phyloP scores from a whole-genome alignment of 2,888 invertebrate species.

The Caenorhabditis macrosperma region DNA sequence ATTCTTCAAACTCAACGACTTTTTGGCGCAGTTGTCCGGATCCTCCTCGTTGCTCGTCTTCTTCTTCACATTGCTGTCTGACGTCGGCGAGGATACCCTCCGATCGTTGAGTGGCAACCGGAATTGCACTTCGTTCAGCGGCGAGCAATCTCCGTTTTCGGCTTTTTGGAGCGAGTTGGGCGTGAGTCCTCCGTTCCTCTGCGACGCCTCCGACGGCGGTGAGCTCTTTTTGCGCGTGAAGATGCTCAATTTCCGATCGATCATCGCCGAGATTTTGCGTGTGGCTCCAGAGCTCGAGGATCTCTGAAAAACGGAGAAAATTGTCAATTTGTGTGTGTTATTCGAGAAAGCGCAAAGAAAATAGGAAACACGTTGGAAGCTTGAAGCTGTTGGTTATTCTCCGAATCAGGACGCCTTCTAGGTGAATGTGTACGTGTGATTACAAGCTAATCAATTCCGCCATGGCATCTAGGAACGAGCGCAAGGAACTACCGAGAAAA shows the following conservation, averaged over 20 bases:
- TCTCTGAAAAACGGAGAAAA: constrained; percentile 69
- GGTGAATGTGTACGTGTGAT: too few species aligned
- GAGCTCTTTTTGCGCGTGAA: constrained; percentile 76
- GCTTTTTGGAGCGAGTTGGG: constrained; percentile 64
- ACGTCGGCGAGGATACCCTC: constrained; percentile 64
- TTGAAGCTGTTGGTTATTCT: too few species aligned
- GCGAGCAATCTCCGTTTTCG: constrained; percentile 71
- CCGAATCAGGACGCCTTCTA: too few species aligned
- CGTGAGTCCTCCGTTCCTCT: constrained; percentile 69
- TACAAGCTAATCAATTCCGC: too few species aligned
- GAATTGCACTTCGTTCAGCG: constrained; percentile 67
- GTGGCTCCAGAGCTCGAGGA: constrained; percentile 79
- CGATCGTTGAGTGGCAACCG: constrained; percentile 62
- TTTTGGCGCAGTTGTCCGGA: constrained; percentile 70
- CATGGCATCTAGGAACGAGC: too few species aligned
- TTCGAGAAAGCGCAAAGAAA: too few species aligned
- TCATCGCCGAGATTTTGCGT: constrained; percentile 79
- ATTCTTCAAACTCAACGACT: constrained; percentile 71
- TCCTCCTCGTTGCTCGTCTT: constrained; percentile 77
- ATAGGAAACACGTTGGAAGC: too few species aligned
- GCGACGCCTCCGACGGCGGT: constrained; percentile 62
- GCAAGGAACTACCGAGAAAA: too few species aligned
- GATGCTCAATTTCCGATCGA: constrained; percentile 79
- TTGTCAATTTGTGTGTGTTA: too few species aligned
- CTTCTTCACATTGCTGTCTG: constrained; percentile 62